These are phyloP conservation scores for Drosophila repletoides DNA, from an alignment of 1,140 invertebrate genomes.

Conservation along the genomic window DNA sequence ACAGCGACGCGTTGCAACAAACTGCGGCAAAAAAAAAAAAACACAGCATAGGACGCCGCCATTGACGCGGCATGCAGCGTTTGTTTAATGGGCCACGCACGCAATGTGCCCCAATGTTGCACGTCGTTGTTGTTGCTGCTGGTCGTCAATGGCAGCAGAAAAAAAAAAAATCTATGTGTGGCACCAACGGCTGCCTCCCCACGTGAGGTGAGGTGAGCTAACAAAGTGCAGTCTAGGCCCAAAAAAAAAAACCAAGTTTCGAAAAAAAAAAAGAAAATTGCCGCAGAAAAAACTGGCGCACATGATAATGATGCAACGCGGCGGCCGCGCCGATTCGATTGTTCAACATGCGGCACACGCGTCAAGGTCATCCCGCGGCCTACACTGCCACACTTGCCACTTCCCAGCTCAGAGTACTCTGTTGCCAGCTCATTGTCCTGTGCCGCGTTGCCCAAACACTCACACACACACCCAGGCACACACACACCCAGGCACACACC, in stretches of 20 bases:
- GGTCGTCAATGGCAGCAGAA: slow-evolving; percentile 28
- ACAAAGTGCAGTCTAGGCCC: slow-evolving; percentile 32
- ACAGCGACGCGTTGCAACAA: slow-evolving; percentile 39
- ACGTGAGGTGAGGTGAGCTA: slow-evolving; percentile 46
- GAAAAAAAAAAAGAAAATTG: slow-evolving; percentile 25
- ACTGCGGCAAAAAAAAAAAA: slow-evolving; percentile 29
- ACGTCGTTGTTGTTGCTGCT: slow-evolving; percentile 11
- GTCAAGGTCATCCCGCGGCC: slow-evolving; percentile 72
- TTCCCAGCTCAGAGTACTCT: too few species aligned
- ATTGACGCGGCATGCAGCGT: slow-evolving; percentile 55
- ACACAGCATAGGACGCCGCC: slow-evolving; percentile 11
- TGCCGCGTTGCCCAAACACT: not conserved
- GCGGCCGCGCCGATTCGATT: slow-evolving; percentile 69
- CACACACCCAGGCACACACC: slow-evolving; percentile 10
- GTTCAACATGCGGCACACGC: slow-evolving; percentile 72
- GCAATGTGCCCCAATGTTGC: slow-evolving; percentile 31
- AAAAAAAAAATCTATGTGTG: slow-evolving; percentile 27
- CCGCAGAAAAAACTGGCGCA: slow-evolving; percentile 37
- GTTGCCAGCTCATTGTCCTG: slow-evolving; percentile 12
- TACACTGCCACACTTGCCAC: too few species aligned
- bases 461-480: not conserved
- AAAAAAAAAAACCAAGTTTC: slow-evolving; percentile 14
- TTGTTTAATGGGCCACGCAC: slow-evolving; percentile 74
- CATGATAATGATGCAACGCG: slow-evolving; percentile 61
- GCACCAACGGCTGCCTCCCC: slow-evolving; percentile 2